These are phyloP conservation scores for Diabrotica virgifera DNA, from an alignment of 1,140 invertebrate species.

Conservation along the genomic window DNA sequence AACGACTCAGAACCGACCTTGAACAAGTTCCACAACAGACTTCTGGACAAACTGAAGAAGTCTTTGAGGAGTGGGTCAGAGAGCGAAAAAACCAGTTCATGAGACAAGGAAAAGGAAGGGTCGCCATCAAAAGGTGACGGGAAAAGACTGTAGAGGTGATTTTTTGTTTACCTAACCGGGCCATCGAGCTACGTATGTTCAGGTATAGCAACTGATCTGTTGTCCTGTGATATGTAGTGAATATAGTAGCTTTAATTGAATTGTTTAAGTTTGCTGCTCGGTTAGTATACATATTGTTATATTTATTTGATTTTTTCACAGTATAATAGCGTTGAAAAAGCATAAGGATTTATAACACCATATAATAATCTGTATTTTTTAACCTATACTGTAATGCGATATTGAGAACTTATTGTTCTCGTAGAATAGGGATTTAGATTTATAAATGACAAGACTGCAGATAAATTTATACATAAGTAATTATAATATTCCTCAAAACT, in stretches of 20 bases:
- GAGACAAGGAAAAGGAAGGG: conserved; percentile 32
- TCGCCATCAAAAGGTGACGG: conserved; percentile 13
- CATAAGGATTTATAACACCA: background rate
- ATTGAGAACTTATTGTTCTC: background rate
- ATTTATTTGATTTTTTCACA: too few species aligned
- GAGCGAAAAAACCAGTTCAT: conserved; percentile 45
- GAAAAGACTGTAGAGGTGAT: conserved; percentile 23
- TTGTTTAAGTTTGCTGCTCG: background rate
- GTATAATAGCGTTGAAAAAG: too few species aligned
- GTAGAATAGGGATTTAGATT: background rate
- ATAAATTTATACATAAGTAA: background rate
- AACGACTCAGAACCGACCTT: conserved; percentile 59
- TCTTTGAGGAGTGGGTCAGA: conserved; percentile 63
- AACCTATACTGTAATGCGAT: background rate
- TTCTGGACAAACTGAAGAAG: conserved; percentile 79
- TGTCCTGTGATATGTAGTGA: conserved; percentile 37
- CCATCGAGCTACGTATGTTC: conserved; percentile 23
- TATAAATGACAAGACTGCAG: background rate
- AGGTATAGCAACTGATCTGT: conserved; percentile 35
- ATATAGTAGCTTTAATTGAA: conserved; percentile 14
- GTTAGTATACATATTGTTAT: too few species aligned
- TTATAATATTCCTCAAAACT: too few species aligned
- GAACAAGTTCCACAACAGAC: conserved; percentile 80
- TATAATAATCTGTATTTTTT: conserved; percentile 1
- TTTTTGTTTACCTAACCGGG: conserved; percentile 19